These are phyloP conservation scores for Eristalinus aeneus DNA, from an alignment of 2,888 invertebrate species.

Conservation along the genomic window DNA sequence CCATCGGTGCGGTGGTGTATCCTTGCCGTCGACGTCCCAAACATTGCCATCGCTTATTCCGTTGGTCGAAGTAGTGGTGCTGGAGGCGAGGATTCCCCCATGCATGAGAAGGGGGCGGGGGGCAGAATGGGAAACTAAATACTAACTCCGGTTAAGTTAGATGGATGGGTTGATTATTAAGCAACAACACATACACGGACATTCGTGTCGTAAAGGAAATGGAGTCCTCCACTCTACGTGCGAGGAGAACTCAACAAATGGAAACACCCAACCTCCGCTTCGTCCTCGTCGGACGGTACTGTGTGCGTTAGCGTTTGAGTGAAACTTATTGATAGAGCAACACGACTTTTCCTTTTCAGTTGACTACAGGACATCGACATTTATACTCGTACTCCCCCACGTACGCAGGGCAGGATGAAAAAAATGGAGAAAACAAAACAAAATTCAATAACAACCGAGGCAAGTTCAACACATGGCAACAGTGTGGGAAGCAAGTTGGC, in stretches of 20 bases:
- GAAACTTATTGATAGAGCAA: conserved; percentile 52
- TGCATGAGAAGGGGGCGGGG: not conserved
- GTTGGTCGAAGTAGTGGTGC: not conserved
- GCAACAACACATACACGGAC: conserved; percentile 45
- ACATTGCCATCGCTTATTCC: not conserved
- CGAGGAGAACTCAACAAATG: conserved; percentile 33
- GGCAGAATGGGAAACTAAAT: conserved; percentile 43
- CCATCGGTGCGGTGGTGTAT: not conserved
- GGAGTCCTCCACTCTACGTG: conserved; percentile 11
- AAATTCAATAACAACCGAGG: not conserved
- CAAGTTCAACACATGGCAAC: conserved; percentile 12
- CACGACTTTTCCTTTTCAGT: conserved; percentile 8
- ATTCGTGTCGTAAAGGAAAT: conserved; percentile 16
- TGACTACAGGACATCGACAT: conserved; percentile 17
- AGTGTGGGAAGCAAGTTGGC: not conserved
- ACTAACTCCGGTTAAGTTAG: conserved; percentile 67
- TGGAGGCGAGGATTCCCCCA: not conserved
- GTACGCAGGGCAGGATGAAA: not conserved
- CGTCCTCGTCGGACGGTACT: not conserved
- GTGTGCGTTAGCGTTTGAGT: conserved; percentile 51
- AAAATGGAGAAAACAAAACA: not conserved
- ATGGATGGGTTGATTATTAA: conserved; percentile 69
- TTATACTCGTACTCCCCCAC: not conserved
- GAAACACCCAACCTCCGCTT: conserved; percentile 35
- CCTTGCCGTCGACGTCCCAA: not conserved